phyloP scores from a whole-genome alignment of 2,113 vertebrate species.

The Sisor rabdophorus region DNA sequence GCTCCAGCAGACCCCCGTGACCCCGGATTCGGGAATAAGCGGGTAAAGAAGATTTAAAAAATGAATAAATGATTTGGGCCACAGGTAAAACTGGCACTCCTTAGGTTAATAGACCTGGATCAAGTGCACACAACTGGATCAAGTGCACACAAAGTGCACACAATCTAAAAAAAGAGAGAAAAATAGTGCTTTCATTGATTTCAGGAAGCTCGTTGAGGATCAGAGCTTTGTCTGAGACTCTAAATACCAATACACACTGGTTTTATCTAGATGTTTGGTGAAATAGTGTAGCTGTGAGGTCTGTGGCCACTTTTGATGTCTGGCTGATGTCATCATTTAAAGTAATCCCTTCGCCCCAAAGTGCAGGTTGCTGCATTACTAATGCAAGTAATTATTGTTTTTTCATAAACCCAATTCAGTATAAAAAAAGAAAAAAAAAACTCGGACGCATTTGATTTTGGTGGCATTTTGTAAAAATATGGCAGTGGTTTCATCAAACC shows the following conservation, averaged over 20 bases:
- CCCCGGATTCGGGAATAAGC: no score
- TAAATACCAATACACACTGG: neutral
- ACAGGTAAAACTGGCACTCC: neutral
- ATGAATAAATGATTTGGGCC: no score
- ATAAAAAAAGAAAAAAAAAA: neutral
- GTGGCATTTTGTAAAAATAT: neutral
- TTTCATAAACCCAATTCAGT: no score
- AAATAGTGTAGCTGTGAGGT: neutral
- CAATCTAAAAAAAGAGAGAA: no score
- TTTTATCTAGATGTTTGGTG: neutral
- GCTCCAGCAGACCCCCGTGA: no score
- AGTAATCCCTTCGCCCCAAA: neutral
- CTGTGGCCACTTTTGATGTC: neutral
- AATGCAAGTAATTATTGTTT: neutral
- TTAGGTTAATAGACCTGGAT: neutral
- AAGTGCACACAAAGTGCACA: no score
- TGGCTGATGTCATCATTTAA: neutral
- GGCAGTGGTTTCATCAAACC: neutral
- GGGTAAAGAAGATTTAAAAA: no score
- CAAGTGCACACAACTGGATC: neutral
- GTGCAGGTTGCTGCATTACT: neutral
- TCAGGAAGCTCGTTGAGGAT: slow-evolving; percentile 4
- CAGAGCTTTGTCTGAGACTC: neutral
- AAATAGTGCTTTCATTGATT: neutral
- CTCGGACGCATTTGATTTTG: neutral